A percentile compares a stretch with the other conserved stretches of the same genome.
These are phyloP conservation scores for Drosophila repleta DNA, from an alignment of 1,140 invertebrate species.

Conservation along the genomic window DNA sequence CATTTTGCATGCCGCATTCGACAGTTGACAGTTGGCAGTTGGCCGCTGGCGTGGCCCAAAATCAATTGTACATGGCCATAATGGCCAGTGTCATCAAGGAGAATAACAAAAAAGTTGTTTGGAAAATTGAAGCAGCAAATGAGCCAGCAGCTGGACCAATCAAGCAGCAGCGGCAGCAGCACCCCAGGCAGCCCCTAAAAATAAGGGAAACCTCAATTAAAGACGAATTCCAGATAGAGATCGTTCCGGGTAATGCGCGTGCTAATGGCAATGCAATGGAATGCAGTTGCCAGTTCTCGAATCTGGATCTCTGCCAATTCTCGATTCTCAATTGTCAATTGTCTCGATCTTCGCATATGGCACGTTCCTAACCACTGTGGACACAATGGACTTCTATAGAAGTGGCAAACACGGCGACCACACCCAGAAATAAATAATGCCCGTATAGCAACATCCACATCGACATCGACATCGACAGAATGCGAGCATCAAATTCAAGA, in stretches of 20 bases:
- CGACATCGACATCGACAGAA: slow-evolving; percentile 43
- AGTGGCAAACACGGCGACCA: slow-evolving; percentile 48
- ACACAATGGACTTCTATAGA: slow-evolving; percentile 25
- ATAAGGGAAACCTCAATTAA: slow-evolving; percentile 31
- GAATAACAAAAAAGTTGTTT: slow-evolving; percentile 33
- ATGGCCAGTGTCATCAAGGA: slow-evolving; percentile 57
- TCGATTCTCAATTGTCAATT: slow-evolving; percentile 24
- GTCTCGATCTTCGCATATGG: slow-evolving; percentile 28
- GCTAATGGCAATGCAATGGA: slow-evolving; percentile 39
- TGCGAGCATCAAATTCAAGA: slow-evolving; percentile 42
- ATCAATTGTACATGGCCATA: slow-evolving; percentile 70
- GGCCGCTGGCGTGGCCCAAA: slow-evolving; percentile 38
- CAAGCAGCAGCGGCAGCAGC: slow-evolving; percentile 25
- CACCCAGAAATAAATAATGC: slow-evolving; percentile 46
- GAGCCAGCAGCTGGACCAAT: slow-evolving; percentile 55
- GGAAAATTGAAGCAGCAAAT: slow-evolving; percentile 50
- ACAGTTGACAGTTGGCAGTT: slow-evolving; percentile 27
- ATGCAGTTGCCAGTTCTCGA: slow-evolving; percentile 5
- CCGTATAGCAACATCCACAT: neutral
- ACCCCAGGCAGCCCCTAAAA: slow-evolving; percentile 16
- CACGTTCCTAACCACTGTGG: slow-evolving; percentile 44
- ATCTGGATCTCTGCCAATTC: slow-evolving; percentile 12
- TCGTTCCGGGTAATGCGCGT: slow-evolving; percentile 46
- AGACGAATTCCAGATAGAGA: slow-evolving; percentile 16
- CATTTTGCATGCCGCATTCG: slow-evolving; percentile 35